Evolutionary conservation across 2,113 vertebrate species (phyloP).

Genomic region (Nothobranchius kuhntae): DNA sequence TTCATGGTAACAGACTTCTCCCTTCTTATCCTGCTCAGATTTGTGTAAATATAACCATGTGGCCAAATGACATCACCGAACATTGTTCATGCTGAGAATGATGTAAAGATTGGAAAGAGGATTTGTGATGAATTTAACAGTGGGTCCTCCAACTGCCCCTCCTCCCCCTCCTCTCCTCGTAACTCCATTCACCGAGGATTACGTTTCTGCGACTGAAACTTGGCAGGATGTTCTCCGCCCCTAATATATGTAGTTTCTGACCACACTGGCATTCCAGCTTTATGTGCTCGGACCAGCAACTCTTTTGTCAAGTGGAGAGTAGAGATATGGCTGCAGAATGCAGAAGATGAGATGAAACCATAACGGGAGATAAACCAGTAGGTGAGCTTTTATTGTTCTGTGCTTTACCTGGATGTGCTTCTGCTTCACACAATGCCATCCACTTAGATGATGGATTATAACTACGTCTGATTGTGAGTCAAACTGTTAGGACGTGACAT

Average conservation of each 20-base stretch:
- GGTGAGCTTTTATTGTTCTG: constrained; percentile 30
- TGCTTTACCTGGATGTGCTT: background rate
- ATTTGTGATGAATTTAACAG: constrained; percentile 59
- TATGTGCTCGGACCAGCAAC: constrained; percentile 15
- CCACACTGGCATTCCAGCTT: constrained; percentile 34
- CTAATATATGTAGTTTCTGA: constrained; percentile 45
- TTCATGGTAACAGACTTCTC: background rate
- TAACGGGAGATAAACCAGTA: constrained; percentile 28
- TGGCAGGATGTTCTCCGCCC: constrained; percentile 56
- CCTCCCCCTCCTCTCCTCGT: constrained; percentile 20
- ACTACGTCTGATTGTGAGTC: constrained; percentile 54
- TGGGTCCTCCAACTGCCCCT: constrained; percentile 25
- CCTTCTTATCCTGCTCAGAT: background rate
- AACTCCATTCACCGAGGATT: constrained; percentile 55
- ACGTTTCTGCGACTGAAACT: constrained; percentile 68
- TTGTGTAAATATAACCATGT: background rate
- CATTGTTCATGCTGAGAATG: constrained; percentile 49
- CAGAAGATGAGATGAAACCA: constrained; percentile 33
- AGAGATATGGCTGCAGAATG: constrained; percentile 5
- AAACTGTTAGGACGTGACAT: constrained; percentile 60
- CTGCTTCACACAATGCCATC: constrained; percentile 11
- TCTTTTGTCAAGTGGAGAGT: background rate
- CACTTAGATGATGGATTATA: constrained; percentile 53
- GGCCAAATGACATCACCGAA: constrained; percentile 20
- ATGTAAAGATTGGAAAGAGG: constrained; percentile 66